Base-by-base conservation (phyloP, 1,140 invertebrate species). In the Drosophila jambulina region DNA sequence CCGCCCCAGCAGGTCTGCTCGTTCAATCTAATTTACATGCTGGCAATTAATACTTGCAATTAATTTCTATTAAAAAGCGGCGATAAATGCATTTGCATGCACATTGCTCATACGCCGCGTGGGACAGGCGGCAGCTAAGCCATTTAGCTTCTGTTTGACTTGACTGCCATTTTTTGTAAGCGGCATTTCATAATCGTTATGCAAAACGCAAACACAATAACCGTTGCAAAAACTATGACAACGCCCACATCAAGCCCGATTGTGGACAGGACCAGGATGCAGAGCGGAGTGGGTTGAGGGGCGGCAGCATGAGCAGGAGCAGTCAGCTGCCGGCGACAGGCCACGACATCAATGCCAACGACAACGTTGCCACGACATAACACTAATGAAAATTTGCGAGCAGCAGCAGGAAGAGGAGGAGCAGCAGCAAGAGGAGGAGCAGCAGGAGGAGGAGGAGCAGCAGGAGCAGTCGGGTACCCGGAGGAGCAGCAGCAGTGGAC, bases 321-420 rank as follows among this genome's bases (percentile, higher is more conserved):
- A 56, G 71, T 49, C 78, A 76, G 62, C 62, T 68, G 65, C 19
- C 64, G 27, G 36, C 68, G 51, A 64, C 80, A 78, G 57, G 56
- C 58, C 40, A 42, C 54, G 38, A 68, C 64, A 75, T 58, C 64
- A 72, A 46, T 58, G 38, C 45, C 60, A 71, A 45, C 54, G 34
- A 51, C 60, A 70, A 43, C 53, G 53, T 57, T 38, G 58, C 48
- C 27, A n/a, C 56, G 46, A 67, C 78, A 86, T 75, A 67, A 75
- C 69, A 72, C 75, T 82, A 86, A 82, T 80, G 67, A 80, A 82
- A 83, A 83, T 83, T 78, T 88, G 82, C 58, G 80, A 75, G 56
- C 32, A 42, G n/a, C 8, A 61, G 21, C 21, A 32, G 32, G 25
- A 27, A 34, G n/a, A 8, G 46, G 17, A 42, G 59, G 17, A 23